These are phyloP conservation scores for Bubalus kerabau DNA, from an alignment of 2,113 vertebrate genomes.

Conservation along the genomic window DNA sequence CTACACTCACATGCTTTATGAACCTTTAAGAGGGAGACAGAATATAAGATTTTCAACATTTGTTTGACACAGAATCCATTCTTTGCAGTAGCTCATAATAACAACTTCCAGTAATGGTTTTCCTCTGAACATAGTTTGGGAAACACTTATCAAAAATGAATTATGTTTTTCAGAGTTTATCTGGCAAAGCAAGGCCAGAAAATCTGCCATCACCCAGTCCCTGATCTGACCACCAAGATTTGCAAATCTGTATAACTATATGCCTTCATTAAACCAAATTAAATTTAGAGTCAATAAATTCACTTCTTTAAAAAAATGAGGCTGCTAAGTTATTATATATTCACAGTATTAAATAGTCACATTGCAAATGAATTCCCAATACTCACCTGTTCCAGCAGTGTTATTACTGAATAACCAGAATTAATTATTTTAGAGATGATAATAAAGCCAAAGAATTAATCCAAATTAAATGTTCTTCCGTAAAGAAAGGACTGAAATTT, in stretches of 20 bases:
- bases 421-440: conserved; percentile 13
- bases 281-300: neutral
- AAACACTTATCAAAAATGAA: neutral
- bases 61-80: neutral
- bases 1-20: neutral
- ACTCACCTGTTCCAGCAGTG: neutral
- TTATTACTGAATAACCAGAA: conserved; percentile 38
- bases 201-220: neutral
- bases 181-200: neutral
- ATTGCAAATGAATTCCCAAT: conserved; percentile 6
- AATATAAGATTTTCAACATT: neutral
- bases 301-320: neutral
- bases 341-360: conserved; percentile 18
- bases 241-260: neutral
- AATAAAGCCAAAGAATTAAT: neutral
- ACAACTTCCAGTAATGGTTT: neutral
- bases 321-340: conserved; percentile 9
- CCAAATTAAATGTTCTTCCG: conserved; percentile 35
- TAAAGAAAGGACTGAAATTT: conserved; percentile 11
- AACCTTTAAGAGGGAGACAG: neutral
- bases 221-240: neutral
- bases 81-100: neutral
- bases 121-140: neutral
- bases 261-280: conserved; percentile 35
- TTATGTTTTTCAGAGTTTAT: neutral